Evolutionary conservation across 2,797 vertebrate species (phyloP), one percentile per base, ranked within the genome.

Genomic region (Scomberomorus guttatus): DNA sequence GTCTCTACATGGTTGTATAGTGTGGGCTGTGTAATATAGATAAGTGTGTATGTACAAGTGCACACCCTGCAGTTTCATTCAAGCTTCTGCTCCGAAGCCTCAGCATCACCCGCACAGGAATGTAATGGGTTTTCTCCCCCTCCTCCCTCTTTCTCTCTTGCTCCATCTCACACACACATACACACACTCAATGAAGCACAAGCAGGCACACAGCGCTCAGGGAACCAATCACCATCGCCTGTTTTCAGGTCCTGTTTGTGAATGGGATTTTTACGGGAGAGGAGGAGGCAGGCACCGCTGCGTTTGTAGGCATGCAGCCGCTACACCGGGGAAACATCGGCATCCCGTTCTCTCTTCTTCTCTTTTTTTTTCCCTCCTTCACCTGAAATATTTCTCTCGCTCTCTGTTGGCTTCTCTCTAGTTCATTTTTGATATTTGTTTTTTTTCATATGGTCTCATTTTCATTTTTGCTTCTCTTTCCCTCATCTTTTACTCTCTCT

Each of bases 191-290:
- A 8, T 72, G 56, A 81, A 68, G 67, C 61, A 67, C 74, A 77
- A 65, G 75, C 68, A 86, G 42, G 72, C 80, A 83, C 83, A 87
- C 87, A 72, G 86, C 24, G 34, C 80, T 79, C 34, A 17, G 82
- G 81, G 82, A 92, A 77, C 93, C 92, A 94, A 93, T 93, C 91
- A 90, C 70, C 73, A 71, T 81, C 54, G 67, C 56, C 84, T 80
- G 74, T 86, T 90, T 83, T 68, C 87, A 64, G 85, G 81, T 91
- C 89, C 92, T 85, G 90, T 93, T 94, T 94, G 89, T 94, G 93
- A 94, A 94, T 94, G 93, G 90, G 90, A 90, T 88, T 85, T 76
- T 79, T 90, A 91, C 83, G 89, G 81, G 82, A 76, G 84, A 87
- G 83, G 75, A 82, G 77, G 76, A 75, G 76, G 75, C 57, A 77